These are phyloP conservation scores for Xestia ashworthii DNA, from an alignment of 2,888 invertebrate genomes.

Conservation along the genomic window DNA sequence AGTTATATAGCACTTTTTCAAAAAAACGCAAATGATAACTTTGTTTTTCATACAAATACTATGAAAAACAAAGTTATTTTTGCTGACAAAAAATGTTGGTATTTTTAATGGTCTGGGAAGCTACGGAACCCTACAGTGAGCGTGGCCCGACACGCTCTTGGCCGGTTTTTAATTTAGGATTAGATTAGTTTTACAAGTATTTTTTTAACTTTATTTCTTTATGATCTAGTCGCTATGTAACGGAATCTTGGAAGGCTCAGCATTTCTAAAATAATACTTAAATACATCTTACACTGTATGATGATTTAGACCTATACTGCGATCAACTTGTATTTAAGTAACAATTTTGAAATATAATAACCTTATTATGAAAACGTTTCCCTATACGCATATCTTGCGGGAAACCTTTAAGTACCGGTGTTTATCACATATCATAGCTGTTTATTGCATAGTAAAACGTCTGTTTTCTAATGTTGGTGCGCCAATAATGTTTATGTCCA, in stretches of 20 bases:
- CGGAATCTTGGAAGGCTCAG: not conserved
- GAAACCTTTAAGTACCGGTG: constrained; percentile 43
- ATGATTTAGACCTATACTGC: not conserved
- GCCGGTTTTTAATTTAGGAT: no score
- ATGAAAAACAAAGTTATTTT: no score
- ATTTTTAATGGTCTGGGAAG: no score
- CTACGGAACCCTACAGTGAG: no score
- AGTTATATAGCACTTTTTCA: no score
- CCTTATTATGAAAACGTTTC: constrained; percentile 18
- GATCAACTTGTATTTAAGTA: not conserved
- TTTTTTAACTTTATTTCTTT: not conserved
- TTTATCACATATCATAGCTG: constrained; percentile 64
- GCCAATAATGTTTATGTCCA: constrained; percentile 53
- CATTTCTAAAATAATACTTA: not conserved
- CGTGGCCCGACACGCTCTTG: no score
- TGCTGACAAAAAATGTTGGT: no score
- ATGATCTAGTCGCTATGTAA: not conserved
- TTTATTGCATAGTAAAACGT: constrained; percentile 59
- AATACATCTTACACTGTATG: not conserved
- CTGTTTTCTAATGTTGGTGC: constrained; percentile 55
- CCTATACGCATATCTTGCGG: constrained; percentile 16
- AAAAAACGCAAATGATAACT: no score
- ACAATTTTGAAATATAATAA: constrained; percentile 13
- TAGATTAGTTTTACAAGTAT: not conserved
- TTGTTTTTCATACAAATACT: no score